A percentile compares a stretch with the other conserved stretches of the same genome.
These are phyloP conservation scores for Melitaea cinxia DNA, from an alignment of 1,140 invertebrate species.

Conservation along the genomic window DNA sequence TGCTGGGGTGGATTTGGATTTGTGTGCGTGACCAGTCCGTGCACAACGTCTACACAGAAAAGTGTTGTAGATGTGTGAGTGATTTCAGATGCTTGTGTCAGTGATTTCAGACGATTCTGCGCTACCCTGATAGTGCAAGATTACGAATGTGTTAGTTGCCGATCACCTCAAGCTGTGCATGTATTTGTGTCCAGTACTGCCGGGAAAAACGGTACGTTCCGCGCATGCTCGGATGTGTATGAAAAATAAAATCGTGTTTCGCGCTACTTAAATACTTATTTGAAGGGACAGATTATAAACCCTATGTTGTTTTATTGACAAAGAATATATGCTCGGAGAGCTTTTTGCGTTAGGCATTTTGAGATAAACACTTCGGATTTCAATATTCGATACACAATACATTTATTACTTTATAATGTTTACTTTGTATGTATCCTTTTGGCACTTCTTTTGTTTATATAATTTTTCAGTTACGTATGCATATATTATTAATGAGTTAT, in stretches of 20 bases:
- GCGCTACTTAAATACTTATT: slow-evolving; percentile 61
- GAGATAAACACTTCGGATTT: background rate
- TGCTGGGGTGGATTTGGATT: slow-evolving; percentile 47
- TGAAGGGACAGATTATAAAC: slow-evolving; percentile 46
- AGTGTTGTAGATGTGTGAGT: slow-evolving; percentile 47
- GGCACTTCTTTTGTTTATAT: no score
- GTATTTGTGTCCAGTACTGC: slow-evolving; percentile 45
- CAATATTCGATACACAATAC: background rate
- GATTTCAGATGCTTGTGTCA: slow-evolving; percentile 53
- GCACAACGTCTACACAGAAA: slow-evolving; percentile 39
- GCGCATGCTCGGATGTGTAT: slow-evolving; percentile 57
- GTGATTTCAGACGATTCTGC: slow-evolving; percentile 57
- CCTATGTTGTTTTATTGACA: slow-evolving; percentile 12
- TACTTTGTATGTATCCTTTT: background rate
- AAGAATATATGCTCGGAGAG: background rate
- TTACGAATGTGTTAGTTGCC: slow-evolving; percentile 50
- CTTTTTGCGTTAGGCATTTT: background rate
- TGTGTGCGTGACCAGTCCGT: slow-evolving; percentile 51
- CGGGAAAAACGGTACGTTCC: slow-evolving; percentile 42
- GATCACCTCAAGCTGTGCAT: slow-evolving; percentile 49
- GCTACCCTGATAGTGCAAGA: slow-evolving; percentile 43
- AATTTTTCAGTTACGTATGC: no score
- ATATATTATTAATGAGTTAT: no score
- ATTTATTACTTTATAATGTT: background rate
- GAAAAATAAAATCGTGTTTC: slow-evolving; percentile 59